phyloP scores from a whole-genome alignment of 2,888 invertebrate species.

The Liposcelis brunnea region DNA sequence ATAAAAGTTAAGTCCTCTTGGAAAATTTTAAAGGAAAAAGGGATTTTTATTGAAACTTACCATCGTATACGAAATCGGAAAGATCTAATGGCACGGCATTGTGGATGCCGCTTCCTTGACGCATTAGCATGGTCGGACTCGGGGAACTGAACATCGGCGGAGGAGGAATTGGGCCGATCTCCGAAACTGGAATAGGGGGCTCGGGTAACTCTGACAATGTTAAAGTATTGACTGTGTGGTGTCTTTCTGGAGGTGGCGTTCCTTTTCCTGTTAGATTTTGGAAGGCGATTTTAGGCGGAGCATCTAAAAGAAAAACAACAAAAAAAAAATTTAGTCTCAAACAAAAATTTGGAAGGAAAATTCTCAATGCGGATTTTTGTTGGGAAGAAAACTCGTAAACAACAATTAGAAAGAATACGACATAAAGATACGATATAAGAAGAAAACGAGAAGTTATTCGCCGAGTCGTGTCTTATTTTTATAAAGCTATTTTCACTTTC shows the following conservation, averaged over 20 bases:
- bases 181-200: conserved; percentile 79
- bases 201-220: conserved; percentile 77
- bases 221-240: conserved; percentile 25
- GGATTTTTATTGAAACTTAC: conserved; percentile 30
- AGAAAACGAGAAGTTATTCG: too few relatives aligned
- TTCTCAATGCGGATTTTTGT: too few relatives aligned
- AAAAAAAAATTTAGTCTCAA: conserved; percentile 10
- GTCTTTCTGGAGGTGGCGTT: conserved; percentile 4
- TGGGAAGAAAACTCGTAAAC: too few relatives aligned
- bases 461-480: too few relatives aligned
- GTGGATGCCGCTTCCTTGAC: conserved; percentile 18
- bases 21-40: conserved; percentile 9
- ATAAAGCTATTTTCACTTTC: too few relatives aligned
- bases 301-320: conserved; percentile 16
- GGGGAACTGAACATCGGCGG: conserved; percentile 86
- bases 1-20: conserved; percentile 36
- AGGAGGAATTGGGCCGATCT: conserved; percentile 85
- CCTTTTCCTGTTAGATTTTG: conserved; percentile 5
- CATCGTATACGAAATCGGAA: conserved; percentile 47
- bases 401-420: too few relatives aligned
- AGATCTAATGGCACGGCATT: conserved; percentile 24
- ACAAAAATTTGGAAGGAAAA: too few relatives aligned
- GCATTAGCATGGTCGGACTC: conserved; percentile 15
- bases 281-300: conserved; percentile 14
- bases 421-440: too few relatives aligned